Conservation (phyloP, 2,888 invertebrate genomes). For the Criorhina ranunculi region DNA sequence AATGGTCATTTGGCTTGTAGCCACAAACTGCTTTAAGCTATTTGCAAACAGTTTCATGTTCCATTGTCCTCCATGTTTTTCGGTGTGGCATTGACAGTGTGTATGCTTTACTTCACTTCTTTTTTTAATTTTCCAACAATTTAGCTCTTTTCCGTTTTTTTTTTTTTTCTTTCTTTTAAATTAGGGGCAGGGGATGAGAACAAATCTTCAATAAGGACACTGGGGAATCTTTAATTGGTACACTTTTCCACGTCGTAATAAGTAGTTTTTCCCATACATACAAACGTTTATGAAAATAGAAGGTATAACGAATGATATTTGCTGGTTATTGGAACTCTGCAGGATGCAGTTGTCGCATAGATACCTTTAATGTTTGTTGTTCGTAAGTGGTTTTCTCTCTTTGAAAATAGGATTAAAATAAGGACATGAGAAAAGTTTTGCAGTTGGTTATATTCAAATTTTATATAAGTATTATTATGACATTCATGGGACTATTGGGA, state of each 20-base stretch:
- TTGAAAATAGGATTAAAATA: constrained; percentile 6
- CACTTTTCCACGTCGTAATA: constrained; percentile 5
- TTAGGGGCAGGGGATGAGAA: background rate
- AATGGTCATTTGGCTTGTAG: constrained; percentile 56
- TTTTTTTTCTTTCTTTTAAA: constrained; percentile 11
- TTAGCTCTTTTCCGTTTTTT: constrained; percentile 20
- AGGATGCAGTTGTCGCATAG: constrained; percentile 19
- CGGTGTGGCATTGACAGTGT: constrained; percentile 35
- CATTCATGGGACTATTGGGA: constrained; percentile 6
- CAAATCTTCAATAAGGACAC: constrained; percentile 13
- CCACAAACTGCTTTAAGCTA: constrained; percentile 57
- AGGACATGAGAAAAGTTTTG: background rate
- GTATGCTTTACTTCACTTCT: constrained; percentile 1
- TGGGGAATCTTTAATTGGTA: constrained; percentile 28
- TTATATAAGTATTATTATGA: constrained; percentile 1
- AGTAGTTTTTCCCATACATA: constrained; percentile 3
- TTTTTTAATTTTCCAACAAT: constrained; percentile 27
- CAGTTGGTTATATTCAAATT: background rate
- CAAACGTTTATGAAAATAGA: too few relatives aligned
- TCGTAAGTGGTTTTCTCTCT: constrained; percentile 4
- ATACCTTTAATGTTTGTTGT: constrained; percentile 18
- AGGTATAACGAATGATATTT: constrained; percentile 18
- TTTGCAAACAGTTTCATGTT: constrained; percentile 52
- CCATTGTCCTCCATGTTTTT: constrained; percentile 54
- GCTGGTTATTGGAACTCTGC: background rate